Conservation (phyloP, 2,888 invertebrate species). For the Agrochola lota region DNA sequence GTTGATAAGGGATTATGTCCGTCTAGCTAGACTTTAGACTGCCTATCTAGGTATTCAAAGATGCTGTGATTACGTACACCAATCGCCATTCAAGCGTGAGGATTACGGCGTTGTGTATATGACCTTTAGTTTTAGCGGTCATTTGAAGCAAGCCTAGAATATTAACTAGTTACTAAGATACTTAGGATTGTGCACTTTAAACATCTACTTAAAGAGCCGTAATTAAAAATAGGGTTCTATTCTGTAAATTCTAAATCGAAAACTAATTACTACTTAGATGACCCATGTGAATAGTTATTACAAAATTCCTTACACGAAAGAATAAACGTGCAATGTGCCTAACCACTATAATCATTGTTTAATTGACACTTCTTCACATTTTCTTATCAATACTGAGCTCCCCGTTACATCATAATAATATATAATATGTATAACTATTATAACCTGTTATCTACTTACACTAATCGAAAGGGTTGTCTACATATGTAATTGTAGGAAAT, state of each 20-base stretch:
- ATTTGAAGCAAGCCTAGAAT: neutral
- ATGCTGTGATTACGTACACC: neutral
- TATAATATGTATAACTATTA: neutral
- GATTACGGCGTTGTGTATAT: neutral
- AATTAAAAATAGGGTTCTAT: neutral
- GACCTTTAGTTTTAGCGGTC: constrained; percentile 7
- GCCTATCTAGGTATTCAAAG: neutral
- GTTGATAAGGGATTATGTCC: neutral
- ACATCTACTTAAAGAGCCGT: neutral
- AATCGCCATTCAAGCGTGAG: neutral
- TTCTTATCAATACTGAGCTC: constrained; percentile 25
- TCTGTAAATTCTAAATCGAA: neutral
- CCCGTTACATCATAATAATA: constrained; percentile 4
- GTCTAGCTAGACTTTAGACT: constrained; percentile 17
- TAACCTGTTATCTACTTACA: neutral
- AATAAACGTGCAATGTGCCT: neutral
- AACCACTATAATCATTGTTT: constrained; percentile 2
- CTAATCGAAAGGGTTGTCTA: neutral
- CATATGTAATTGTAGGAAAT: neutral
- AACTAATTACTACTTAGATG: neutral
- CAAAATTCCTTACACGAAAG: neutral
- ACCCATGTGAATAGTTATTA: neutral
- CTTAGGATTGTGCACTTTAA: neutral
- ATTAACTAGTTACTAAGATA: neutral
- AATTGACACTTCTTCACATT: constrained; percentile 14